Percentiles rank a stretch among this genome's conserved stretches.
These are phyloP conservation scores for Dexiosoma caninum DNA, from an alignment of 2,888 invertebrate genomes.

Conservation along the genomic window DNA sequence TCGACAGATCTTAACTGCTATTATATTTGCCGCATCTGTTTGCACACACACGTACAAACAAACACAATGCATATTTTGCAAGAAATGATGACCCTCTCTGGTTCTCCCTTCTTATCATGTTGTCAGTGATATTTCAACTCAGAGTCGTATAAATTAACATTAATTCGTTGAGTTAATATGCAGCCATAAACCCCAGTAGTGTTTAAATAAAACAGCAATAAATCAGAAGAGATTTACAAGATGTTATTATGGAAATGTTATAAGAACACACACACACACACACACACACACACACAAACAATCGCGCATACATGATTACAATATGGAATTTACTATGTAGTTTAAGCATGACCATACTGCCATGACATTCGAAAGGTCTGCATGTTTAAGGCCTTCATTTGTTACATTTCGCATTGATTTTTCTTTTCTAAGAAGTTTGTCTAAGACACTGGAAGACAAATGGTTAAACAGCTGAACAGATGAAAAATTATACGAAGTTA, in stretches of 20 bases:
- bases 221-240: constrained; percentile 49
- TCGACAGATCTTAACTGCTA: too few relatives aligned
- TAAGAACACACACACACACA: neutral
- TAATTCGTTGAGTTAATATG: constrained; percentile 36
- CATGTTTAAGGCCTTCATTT: too few relatives aligned
- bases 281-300: neutral
- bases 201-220: constrained; percentile 37
- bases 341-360: too few relatives aligned
- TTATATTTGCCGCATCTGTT: too few relatives aligned
- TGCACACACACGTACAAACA: neutral
- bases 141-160: constrained; percentile 18
- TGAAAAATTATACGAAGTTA: too few relatives aligned
- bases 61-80: neutral
- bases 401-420: too few relatives aligned
- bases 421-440: too few relatives aligned
- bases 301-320: neutral
- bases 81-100: neutral
- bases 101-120: neutral
- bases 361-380: too few relatives aligned
- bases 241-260: constrained; percentile 26
- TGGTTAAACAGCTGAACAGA: too few relatives aligned
- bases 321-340: neutral
- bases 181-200: constrained; percentile 30
- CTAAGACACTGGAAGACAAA: too few relatives aligned
- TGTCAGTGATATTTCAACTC: constrained; percentile 4